Evolutionary conservation across 2,797 vertebrate species (phyloP), one percentile per base, ranked within the genome.

Genomic region (Poecilia picta): DNA sequence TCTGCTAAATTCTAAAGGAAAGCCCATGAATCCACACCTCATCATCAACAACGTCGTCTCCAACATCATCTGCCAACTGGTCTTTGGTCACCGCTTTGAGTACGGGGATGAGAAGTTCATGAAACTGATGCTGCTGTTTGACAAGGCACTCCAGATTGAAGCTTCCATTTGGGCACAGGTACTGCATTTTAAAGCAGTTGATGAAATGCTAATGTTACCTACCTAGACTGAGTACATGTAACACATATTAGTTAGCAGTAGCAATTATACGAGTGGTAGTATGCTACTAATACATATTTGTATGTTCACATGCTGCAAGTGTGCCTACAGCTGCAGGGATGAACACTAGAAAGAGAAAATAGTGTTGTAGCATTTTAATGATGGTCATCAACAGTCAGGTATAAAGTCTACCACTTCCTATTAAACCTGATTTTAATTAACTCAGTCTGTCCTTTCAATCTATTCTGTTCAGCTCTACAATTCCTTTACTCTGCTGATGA

Each of bases 71-170:
- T 96, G 95, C 81, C 92, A 91, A 0, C 78, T 97, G 0, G 49
- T 97, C 80, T 97, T 96, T 10, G 95, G 96, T 3, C 92, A 91
- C 78, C 88, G 93, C 51, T 97, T 96, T 4, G 84, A 96, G n/a
- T 96, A 96, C 0, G 43, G 86, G 0, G 74, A 91, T 20, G 33
- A 85, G 72, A 83, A 57, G 31, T 72, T 95, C 28, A 33, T 8
- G 41, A 68, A 70, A 64, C 41, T 94, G 0, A 5, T 92, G 39
- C 20, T 5, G 1, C 0, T 71, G 0, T 0, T 80, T 8, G 66
- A 73, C 0, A 7, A 6, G 0, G 5, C 2, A 0, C 0, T 91
- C 10, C 16, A 84, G 1, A 39, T 85, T n/a, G 33, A 91, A 68
- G 25, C 0, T 2, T 78, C 82, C 8, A 4, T 87, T 43, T 82